Conservation (phyloP, 2,888 invertebrate species). For the Chrysolina haemoptera region DNA sequence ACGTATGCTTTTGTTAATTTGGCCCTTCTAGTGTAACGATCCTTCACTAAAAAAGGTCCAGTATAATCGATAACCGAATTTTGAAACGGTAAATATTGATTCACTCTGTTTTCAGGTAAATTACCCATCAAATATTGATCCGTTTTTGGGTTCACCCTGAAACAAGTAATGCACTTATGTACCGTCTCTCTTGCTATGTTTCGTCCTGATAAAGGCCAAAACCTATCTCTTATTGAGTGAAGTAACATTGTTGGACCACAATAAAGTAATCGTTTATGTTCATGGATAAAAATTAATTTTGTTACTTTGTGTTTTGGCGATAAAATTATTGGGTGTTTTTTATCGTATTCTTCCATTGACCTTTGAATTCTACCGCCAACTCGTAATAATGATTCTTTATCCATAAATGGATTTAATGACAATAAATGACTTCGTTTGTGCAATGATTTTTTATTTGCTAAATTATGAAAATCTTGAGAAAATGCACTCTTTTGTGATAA, state of each 20-base stretch:
- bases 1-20: slow-evolving; percentile 41
- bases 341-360: slow-evolving; percentile 4
- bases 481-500: not conserved
- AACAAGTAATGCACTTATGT: slow-evolving; percentile 25
- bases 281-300: not conserved
- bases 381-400: slow-evolving; percentile 28
- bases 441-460: not conserved
- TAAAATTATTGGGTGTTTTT: slow-evolving; percentile 27
- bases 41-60: slow-evolving; percentile 40
- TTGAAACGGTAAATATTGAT: slow-evolving; percentile 38
- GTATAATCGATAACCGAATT: slow-evolving; percentile 41
- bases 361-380: slow-evolving; percentile 29
- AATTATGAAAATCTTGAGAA: not conserved
- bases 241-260: slow-evolving; percentile 17
- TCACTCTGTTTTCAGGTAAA: slow-evolving; percentile 3
- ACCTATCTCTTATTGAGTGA: not conserved
- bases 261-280: slow-evolving; percentile 23
- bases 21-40: slow-evolving; percentile 23
- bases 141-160: not conserved
- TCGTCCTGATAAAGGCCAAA: no score
- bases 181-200: no score
- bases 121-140: slow-evolving; percentile 19
- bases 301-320: slow-evolving; percentile 7
- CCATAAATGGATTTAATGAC: slow-evolving; percentile 37
- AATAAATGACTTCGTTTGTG: slow-evolving; percentile 21